Evolutionary conservation across 2,797 vertebrate species (phyloP).

Genomic region (Gymnocypris eckloni): DNA sequence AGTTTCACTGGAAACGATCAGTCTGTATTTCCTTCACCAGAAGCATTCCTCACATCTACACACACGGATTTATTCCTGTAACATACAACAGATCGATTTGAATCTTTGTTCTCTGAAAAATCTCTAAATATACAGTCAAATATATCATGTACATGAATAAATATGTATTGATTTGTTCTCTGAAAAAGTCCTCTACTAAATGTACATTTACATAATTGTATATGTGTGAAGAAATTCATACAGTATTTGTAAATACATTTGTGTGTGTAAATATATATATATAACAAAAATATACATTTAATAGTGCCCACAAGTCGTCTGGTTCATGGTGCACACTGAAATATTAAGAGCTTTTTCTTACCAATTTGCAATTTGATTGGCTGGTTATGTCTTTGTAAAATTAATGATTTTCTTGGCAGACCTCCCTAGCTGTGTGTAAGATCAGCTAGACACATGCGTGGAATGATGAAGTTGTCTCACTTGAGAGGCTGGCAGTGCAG

Average conservation of each 20-base stretch:
- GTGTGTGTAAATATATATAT: too few relatives aligned
- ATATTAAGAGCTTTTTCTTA: neutral
- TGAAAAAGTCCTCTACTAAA: too few relatives aligned
- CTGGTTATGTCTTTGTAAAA: neutral
- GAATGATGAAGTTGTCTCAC: constrained; percentile 71
- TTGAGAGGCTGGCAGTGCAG: constrained; percentile 85
- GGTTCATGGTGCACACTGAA: neutral
- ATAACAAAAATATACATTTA: neutral
- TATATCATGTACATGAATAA: neutral
- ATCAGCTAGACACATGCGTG: neutral
- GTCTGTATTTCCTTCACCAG: neutral
- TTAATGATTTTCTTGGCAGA: neutral
- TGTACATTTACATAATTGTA: too few relatives aligned
- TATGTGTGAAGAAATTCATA: too few relatives aligned
- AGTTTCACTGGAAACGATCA: neutral
- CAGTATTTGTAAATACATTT: too few relatives aligned
- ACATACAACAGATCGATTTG: neutral
- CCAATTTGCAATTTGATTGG: neutral
- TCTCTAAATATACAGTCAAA: neutral
- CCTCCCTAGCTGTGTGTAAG: neutral
- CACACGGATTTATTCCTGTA: constrained; percentile 51
- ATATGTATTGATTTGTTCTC: too few relatives aligned
- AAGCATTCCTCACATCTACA: constrained; percentile 17
- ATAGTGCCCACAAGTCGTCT: neutral
- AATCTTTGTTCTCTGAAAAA: neutral